Base-by-base conservation (phyloP, 2,888 invertebrate species). In the Antitype chi region DNA sequence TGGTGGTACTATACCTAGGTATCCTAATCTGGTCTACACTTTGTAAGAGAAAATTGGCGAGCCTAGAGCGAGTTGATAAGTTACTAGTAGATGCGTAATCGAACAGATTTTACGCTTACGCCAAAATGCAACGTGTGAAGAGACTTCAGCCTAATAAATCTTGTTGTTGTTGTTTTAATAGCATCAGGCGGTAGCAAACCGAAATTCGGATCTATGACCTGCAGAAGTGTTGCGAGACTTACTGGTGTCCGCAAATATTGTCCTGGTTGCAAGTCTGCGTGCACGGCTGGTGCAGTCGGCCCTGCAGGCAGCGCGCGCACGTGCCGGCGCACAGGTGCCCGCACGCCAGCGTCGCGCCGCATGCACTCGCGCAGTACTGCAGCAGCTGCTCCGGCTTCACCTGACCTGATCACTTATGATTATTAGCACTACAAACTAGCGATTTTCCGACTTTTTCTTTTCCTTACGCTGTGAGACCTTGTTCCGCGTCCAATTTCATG, bases 161-260 rank as follows among this genome's bases (percentile, higher is more conserved):
- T 38, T 17, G 32, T 32, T n/a, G 17, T 32, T 64, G 9, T n/a
- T 47, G 43, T 47, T 1, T 11, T 5, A 38, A 38, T 23, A 57
- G 9, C 9, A n/a, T 55, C 15, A 55, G 47, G 5, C n/a, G 32
- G n/a, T 70, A 69, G 49, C n/a, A 23, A 20, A 13, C 6, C 4
- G 13, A 60, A 28, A 38, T 76, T n/a, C 38, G 7, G 13, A 32
- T n/a, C 32, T 32, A n/a, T n/a, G 7, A 20, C 1, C 28, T 9
- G 9, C 62, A n/a, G 32, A 23, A 64, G 43, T 32, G 32, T 60
- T 0, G 32, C 60, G 67, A 57, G 23, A 70, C 93, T 93, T 89
- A 97, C 97, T 95, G 92, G 90, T 98, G 98, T 52, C 97, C 97
- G 91, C 98, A 98, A 67, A 98, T 96, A 78, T 98, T 95, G 20